A percentile compares a stretch with the other conserved stretches of the same genome.
Evolutionary conservation across 2,113 vertebrate species (phyloP).

Genomic region (Albula goreensis): DNA sequence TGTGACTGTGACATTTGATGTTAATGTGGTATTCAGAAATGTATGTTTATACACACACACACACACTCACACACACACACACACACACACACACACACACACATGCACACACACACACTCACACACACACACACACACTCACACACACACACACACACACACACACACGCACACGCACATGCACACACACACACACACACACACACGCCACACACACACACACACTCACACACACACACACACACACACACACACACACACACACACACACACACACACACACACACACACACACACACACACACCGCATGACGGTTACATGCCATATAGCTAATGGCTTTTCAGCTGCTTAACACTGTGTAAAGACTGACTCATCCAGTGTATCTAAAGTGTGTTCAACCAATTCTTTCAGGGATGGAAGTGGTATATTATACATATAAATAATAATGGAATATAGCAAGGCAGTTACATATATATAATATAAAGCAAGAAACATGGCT

Average conservation of each 20-base stretch:
- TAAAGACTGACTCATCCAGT: background rate
- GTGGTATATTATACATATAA: background rate
- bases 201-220: no score
- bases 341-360: background rate
- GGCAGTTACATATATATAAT: no score
- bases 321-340: no score
- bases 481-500: background rate
- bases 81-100: background rate
- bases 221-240: background rate
- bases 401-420: background rate
- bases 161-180: background rate
- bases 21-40: background rate
- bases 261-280: background rate
- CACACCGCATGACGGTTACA: no score
- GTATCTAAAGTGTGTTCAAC: no score
- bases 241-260: no score
- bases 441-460: no score
- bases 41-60: background rate
- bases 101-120: background rate
- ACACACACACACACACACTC: no score
- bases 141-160: no score
- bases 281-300: background rate
- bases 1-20: background rate
- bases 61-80: background rate
- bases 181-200: background rate